A percentile compares a stretch with the other conserved stretches of the same genome.
Evolutionary conservation across 2,113 vertebrate genomes (phyloP).

Genomic region (Aldabrachelys gigantea): DNA sequence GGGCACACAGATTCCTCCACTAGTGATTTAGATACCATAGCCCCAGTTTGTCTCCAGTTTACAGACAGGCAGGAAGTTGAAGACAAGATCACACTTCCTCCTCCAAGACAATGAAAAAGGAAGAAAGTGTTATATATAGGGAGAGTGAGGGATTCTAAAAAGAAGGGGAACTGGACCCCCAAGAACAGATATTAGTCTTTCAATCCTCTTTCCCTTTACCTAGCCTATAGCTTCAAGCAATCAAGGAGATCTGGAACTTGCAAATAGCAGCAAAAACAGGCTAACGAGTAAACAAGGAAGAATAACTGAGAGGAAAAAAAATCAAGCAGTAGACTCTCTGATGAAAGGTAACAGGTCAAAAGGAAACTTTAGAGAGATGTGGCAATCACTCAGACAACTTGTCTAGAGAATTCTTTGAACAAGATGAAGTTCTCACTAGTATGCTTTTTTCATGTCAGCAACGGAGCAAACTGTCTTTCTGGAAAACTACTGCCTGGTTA

Average conservation of each 20-base stretch:
- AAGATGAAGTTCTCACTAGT: neutral
- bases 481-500: neutral
- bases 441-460: neutral
- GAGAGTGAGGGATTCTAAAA: neutral
- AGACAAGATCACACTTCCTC: neutral
- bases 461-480: neutral
- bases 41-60: neutral
- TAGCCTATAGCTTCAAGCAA: neutral
- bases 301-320: neutral
- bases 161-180: neutral
- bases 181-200: neutral
- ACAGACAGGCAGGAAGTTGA: neutral
- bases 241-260: neutral
- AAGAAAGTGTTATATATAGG: neutral
- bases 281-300: neutral
- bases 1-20: neutral
- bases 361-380: neutral
- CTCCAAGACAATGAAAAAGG: neutral
- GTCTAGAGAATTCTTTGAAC: neutral
- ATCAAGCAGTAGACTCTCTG: no score
- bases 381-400: neutral
- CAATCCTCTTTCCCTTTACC: no score
- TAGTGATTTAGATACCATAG: neutral
- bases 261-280: neutral
- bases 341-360: no score